phyloP scores from a whole-genome alignment of 30 jellyfish, hydroid and myxozoan species.

The Chrysaora quinquecirrha region DNA sequence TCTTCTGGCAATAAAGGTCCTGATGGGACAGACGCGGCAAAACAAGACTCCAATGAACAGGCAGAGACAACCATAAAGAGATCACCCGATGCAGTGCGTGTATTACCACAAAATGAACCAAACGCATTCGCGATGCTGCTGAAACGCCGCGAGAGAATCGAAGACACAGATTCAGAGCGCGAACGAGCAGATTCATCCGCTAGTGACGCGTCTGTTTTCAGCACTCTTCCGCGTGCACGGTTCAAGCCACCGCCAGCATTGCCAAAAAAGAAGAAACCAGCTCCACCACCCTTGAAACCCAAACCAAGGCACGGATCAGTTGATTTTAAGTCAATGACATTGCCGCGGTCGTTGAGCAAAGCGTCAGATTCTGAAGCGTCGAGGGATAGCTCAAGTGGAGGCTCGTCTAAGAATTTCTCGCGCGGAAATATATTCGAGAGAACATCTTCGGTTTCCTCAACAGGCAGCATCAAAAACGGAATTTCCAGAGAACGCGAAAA shows the following conservation, averaged over 20 bases:
- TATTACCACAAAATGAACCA: conserved; percentile 7
- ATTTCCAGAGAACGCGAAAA: neutral
- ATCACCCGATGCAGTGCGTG: neutral
- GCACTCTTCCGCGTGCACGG: conserved; percentile 61
- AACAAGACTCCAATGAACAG: neutral
- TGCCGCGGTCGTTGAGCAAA: conserved; percentile 56
- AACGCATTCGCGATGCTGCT: conserved; percentile 49
- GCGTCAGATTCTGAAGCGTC: neutral
- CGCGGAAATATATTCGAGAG: neutral
- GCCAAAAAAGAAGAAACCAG: conserved; percentile 45
- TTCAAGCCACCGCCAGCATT: conserved; percentile 33
- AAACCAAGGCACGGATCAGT: conserved; percentile 39
- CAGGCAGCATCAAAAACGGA: neutral
- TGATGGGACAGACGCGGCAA: neutral
- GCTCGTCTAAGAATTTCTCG: neutral
- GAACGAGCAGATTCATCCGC: conserved; percentile 43
- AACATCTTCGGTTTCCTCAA: neutral
- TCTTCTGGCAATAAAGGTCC: neutral
- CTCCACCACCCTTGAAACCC: conserved; percentile 72
- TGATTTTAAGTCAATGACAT: conserved; percentile 39
- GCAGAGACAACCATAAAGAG: neutral
- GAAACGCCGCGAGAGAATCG: conserved; percentile 30
- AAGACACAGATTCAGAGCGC: conserved; percentile 32
- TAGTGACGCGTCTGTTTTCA: conserved; percentile 48
- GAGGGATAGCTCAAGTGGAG: neutral